phyloP scores from a whole-genome alignment of 2,888 invertebrate species.

The Hedya salicella region DNA sequence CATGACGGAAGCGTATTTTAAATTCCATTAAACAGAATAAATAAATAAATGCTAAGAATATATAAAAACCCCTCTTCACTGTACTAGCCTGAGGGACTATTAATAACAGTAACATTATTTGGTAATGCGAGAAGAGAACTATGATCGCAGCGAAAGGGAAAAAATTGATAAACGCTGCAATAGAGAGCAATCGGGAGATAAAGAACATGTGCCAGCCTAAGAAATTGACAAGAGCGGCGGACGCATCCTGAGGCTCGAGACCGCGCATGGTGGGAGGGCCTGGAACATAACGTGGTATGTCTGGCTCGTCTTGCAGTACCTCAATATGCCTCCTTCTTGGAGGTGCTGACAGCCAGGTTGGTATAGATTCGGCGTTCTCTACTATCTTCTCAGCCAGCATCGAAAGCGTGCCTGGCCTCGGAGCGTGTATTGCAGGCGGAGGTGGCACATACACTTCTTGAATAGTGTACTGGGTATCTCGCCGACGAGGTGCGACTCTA shows the following conservation, averaged over 20 bases:
- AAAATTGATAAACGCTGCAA: slow-evolving; percentile 89
- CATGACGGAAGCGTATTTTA: slow-evolving; percentile 90
- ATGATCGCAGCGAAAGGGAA: slow-evolving; percentile 86
- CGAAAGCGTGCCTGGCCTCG: slow-evolving; percentile 71
- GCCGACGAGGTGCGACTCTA: slow-evolving; percentile 68
- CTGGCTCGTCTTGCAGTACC: slow-evolving; percentile 69
- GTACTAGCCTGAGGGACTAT: slow-evolving; percentile 87
- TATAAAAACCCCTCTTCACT: slow-evolving; percentile 84
- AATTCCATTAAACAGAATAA: slow-evolving; percentile 92
- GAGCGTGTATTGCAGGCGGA: slow-evolving; percentile 77
- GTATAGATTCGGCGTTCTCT: slow-evolving; percentile 83
- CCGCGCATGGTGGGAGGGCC: slow-evolving; percentile 85
- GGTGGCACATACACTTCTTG: slow-evolving; percentile 78
- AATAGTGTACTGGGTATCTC: slow-evolving; percentile 65
- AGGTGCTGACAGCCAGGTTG: slow-evolving; percentile 80
- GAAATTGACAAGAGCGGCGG: slow-evolving; percentile 88
- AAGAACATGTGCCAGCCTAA: slow-evolving; percentile 92
- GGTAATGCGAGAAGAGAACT: slow-evolving; percentile 86
- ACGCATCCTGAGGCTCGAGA: slow-evolving; percentile 90
- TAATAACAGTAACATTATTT: slow-evolving; percentile 87
- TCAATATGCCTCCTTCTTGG: slow-evolving; percentile 73
- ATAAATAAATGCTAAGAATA: slow-evolving; percentile 90
- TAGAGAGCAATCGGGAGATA: slow-evolving; percentile 88
- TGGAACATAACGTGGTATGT: slow-evolving; percentile 71
- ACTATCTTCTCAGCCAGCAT: slow-evolving; percentile 81